Percentiles rank a stretch among this genome's conserved stretches.
Evolutionary conservation across 2,113 vertebrate species (phyloP).

Genomic region (Haemorhous mexicanus): DNA sequence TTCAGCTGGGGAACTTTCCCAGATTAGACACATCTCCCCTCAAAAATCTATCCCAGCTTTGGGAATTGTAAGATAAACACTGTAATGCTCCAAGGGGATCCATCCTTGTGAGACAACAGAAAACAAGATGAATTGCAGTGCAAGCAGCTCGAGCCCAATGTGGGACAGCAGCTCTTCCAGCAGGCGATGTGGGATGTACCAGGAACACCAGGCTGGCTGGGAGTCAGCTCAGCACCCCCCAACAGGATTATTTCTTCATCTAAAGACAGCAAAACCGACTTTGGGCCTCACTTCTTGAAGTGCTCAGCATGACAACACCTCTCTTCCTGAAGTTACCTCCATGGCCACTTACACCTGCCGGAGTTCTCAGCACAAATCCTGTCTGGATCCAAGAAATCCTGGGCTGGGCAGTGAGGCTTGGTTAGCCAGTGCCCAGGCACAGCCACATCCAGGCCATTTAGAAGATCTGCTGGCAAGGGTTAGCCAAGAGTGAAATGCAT

Average conservation of each 20-base stretch:
- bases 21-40: not conserved
- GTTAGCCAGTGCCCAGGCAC: not conserved
- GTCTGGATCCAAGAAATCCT: not conserved
- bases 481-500: not conserved
- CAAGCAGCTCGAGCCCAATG: not conserved
- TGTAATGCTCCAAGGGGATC: not conserved
- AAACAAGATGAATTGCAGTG: not conserved
- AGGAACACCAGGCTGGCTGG: not conserved
- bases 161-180: constrained; percentile 41
- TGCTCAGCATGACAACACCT: not conserved
- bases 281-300: not conserved
- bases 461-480: not conserved
- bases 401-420: not conserved
- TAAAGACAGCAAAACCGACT: not conserved
- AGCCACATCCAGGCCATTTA: not conserved
- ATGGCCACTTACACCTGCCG: not conserved
- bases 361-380: not conserved
- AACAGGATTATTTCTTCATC: not conserved
- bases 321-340: not conserved
- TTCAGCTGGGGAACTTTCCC: not conserved
- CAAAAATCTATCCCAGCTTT: not conserved
- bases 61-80: not conserved
- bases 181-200: not conserved
- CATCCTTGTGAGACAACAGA: not conserved
- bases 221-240: not conserved